Evolutionary conservation across 2,797 vertebrate species (phyloP).

Genomic region (Oryzias dopingdopingensis): DNA sequence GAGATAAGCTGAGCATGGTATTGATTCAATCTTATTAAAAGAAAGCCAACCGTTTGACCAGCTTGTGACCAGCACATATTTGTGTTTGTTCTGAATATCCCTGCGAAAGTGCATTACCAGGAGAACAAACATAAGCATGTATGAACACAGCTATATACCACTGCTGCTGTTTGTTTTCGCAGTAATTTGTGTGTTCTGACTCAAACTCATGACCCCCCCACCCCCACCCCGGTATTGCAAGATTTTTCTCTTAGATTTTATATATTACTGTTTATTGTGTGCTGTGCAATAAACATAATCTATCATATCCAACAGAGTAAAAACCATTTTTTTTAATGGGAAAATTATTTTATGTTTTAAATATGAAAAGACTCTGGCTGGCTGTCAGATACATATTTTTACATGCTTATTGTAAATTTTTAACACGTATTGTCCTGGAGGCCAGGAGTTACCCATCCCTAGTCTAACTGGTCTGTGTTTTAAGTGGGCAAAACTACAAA

Average conservation of each 20-base stretch:
- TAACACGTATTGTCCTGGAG: no score
- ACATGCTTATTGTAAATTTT: no score
- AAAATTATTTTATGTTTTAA: not conserved
- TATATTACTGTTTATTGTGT: not conserved
- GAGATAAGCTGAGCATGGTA: constrained; percentile 7
- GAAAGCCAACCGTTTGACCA: constrained; percentile 15
- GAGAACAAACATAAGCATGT: constrained; percentile 8
- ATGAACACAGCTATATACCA: not conserved
- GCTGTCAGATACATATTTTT: not conserved
- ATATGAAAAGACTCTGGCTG: not conserved
- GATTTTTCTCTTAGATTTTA: constrained; percentile 2
- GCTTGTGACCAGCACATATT: constrained; percentile 19
- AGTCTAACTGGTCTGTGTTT: no score
- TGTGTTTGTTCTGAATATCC: constrained; percentile 20
- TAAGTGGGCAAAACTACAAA: no score
- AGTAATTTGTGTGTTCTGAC: constrained; percentile 19
- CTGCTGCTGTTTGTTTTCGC: constrained; percentile 3
- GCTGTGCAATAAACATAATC: constrained; percentile 4
- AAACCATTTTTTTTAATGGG: not conserved
- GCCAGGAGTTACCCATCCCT: no score
- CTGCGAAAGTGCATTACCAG: constrained; percentile 14
- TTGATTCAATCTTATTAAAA: constrained; percentile 48
- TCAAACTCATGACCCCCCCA: constrained; percentile 4
- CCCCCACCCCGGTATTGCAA: not conserved
- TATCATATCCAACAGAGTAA: constrained; percentile 11